Conservation (phyloP, 2,888 invertebrate species). For the Troides oblongomaculatus region DNA sequence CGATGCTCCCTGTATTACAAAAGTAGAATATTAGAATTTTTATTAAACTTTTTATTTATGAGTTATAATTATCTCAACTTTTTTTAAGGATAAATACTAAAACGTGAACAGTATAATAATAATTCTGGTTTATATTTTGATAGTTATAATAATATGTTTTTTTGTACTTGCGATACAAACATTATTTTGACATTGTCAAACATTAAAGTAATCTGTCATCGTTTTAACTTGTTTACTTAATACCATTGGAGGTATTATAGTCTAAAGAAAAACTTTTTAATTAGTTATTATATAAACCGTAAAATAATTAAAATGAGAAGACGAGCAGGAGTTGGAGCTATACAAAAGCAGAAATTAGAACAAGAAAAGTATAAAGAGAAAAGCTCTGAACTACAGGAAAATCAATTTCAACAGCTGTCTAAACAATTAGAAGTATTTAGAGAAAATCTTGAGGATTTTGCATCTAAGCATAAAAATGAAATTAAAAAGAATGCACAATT, state of each 20-base stretch:
- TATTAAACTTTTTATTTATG: too few species aligned
- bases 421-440: slow-evolving; percentile 96
- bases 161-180: not conserved
- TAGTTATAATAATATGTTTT: not conserved
- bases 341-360: slow-evolving; percentile 91
- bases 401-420: slow-evolving; percentile 94
- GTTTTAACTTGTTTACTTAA: not conserved
- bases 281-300: not conserved
- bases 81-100: too few species aligned
- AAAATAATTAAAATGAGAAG: slow-evolving; percentile 83
- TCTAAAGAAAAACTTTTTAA: not conserved
- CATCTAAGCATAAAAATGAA: slow-evolving; percentile 95
- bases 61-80: too few species aligned
- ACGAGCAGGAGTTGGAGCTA: slow-evolving; percentile 92
- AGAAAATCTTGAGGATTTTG: slow-evolving; percentile 95
- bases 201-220: not conserved
- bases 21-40: too few species aligned
- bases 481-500: slow-evolving; percentile 97
- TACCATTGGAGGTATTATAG: not conserved
- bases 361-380: slow-evolving; percentile 96
- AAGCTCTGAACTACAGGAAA: slow-evolving; percentile 94
- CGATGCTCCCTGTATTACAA: too few species aligned
- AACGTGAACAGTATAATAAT: too few species aligned
- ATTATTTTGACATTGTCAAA: not conserved
- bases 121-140: too few species aligned